phyloP scores from a whole-genome alignment of 1,140 invertebrate genomes.

The Macrobrachium nipponense region DNA sequence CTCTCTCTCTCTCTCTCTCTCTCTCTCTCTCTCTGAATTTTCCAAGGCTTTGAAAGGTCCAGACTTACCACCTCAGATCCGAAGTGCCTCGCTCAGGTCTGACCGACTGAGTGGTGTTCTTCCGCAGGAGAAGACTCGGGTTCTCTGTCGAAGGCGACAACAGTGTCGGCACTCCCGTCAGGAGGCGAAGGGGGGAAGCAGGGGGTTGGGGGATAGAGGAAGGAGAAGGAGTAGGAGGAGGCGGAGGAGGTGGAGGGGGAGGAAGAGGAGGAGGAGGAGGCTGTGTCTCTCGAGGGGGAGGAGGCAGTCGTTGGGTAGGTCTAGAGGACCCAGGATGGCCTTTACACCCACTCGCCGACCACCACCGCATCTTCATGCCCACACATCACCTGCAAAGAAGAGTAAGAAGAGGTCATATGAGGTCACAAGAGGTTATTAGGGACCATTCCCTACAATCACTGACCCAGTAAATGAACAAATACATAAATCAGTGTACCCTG shows the following conservation, averaged over 20 bases:
- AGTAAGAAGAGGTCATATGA: too few species aligned
- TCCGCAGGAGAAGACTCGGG: too few species aligned
- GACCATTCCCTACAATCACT: too few species aligned
- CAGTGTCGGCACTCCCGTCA: too few species aligned
- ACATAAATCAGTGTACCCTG: too few species aligned
- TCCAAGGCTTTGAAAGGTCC: not conserved
- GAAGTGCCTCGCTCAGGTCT: not conserved
- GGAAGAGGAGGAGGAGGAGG: not conserved
- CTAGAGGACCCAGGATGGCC: conserved; percentile 1
- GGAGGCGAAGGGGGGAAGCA: not conserved
- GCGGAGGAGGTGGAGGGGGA: not conserved
- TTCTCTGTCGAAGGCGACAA: too few species aligned
- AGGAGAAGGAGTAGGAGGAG: not conserved
- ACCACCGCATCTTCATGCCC: conserved; percentile 21
- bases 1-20: not conserved
- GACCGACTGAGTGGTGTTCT: too few species aligned
- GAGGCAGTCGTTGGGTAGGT: not conserved
- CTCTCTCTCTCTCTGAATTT: not conserved
- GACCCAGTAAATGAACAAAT: too few species aligned
- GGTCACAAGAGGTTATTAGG: too few species aligned
- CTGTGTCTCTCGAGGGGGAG: not conserved
- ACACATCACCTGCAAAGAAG: conserved; percentile 16
- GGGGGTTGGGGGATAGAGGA: not conserved
- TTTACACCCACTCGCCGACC: conserved; percentile 26
- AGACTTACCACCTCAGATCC: conserved; percentile 5